These are phyloP conservation scores for Dinothrombium tinctorium DNA, from an alignment of 1,140 invertebrate species.

Conservation along the genomic window DNA sequence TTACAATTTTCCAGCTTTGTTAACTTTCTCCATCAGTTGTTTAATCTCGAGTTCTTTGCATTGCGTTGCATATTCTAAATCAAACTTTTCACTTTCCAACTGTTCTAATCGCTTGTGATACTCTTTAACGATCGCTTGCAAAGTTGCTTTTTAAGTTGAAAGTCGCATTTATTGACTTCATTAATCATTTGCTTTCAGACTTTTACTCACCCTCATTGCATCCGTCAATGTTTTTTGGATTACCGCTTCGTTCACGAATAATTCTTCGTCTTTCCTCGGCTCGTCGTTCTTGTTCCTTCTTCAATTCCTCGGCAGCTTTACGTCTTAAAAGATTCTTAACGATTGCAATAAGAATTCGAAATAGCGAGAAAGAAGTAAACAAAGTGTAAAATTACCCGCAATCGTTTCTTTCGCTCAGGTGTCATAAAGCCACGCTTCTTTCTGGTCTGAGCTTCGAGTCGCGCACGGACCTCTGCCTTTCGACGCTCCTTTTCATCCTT, in stretches of 20 bases:
- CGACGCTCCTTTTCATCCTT: slow-evolving; percentile 19
- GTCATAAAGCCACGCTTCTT: slow-evolving; percentile 80
- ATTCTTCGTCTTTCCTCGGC: slow-evolving; percentile 88
- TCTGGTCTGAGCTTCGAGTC: slow-evolving; percentile 83
- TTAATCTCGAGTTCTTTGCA: slow-evolving; percentile 79
- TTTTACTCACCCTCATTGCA: slow-evolving; percentile 47
- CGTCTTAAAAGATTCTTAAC: slow-evolving; percentile 68
- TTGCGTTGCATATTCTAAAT: slow-evolving; percentile 84
- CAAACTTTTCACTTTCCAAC: slow-evolving; percentile 93
- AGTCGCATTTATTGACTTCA: neutral
- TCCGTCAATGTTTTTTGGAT: slow-evolving; percentile 64
- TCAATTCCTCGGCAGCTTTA: slow-evolving; percentile 97
- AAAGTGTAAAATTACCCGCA: slow-evolving; percentile 30
- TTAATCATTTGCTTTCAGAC: neutral
- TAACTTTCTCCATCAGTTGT: neutral
- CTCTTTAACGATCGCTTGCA: slow-evolving; percentile 82
- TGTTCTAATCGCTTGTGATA: slow-evolving; percentile 68
- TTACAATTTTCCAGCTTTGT: slow-evolving; percentile 4
- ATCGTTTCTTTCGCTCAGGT: slow-evolving; percentile 91
- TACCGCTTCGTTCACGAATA: slow-evolving; percentile 81
- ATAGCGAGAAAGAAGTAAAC: neutral
- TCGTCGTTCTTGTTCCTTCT: slow-evolving; percentile 96
- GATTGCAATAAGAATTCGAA: neutral
- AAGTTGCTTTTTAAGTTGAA: slow-evolving; percentile 42
- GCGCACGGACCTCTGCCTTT: slow-evolving; percentile 56